phyloP scores from a whole-genome alignment of 2,797 vertebrate species.

The Sitta carolinensis region DNA sequence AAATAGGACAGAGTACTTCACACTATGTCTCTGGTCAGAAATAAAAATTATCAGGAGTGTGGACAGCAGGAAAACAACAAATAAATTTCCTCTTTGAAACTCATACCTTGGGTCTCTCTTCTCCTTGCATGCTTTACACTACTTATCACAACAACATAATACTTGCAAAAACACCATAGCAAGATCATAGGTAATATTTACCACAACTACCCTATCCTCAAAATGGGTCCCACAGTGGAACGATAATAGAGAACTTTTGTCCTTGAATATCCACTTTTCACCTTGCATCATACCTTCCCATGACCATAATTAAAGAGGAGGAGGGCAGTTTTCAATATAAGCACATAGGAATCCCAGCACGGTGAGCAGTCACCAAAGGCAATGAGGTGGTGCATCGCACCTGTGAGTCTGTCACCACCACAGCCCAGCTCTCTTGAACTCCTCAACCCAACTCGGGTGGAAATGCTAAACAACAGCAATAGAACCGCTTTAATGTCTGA shows the following conservation, averaged over 20 bases:
- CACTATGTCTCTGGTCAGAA: background rate
- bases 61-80: background rate
- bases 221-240: background rate
- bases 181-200: background rate
- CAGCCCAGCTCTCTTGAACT: background rate
- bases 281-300: too few relatives aligned
- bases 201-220: background rate
- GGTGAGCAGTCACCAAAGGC: background rate
- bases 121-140: too few relatives aligned
- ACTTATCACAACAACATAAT: background rate
- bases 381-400: fast-evolving
- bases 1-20: too few relatives aligned
- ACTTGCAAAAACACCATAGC: background rate
- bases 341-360: background rate
- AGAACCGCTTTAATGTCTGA: background rate
- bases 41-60: background rate
- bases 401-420: background rate
- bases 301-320: background rate
- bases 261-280: background rate
- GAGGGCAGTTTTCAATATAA: background rate
- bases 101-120: too few relatives aligned
- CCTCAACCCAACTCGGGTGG: background rate
- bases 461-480: background rate
- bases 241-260: too few relatives aligned
- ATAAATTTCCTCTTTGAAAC: too few relatives aligned